Evolutionary conservation across 2,888 invertebrate genomes (phyloP).

Genomic region (Mimas tiliae): DNA sequence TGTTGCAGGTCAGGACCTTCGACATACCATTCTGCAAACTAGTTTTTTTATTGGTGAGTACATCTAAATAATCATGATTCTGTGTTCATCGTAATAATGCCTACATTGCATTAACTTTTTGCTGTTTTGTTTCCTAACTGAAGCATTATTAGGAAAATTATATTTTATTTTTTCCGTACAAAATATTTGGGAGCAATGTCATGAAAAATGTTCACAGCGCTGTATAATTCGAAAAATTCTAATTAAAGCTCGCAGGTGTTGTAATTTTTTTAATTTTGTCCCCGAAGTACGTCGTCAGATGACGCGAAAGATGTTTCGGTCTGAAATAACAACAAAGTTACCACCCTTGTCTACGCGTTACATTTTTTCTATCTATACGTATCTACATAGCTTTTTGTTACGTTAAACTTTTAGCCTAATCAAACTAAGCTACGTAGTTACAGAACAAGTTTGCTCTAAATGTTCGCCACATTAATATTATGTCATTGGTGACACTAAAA

Average conservation of each 20-base stretch:
- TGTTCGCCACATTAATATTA: not conserved
- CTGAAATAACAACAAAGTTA: constrained; percentile 63
- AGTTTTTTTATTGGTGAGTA: constrained; percentile 12
- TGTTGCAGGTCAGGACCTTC: constrained; percentile 25
- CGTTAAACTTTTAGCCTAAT: constrained; percentile 7
- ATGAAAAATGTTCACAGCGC: constrained; percentile 50
- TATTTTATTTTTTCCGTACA: constrained; percentile 34
- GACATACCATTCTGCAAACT: not conserved
- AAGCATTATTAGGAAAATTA: not conserved
- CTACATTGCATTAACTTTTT: not conserved
- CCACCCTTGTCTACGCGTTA: constrained; percentile 41
- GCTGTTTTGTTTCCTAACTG: not conserved
- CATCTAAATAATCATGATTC: not conserved
- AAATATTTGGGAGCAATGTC: constrained; percentile 52
- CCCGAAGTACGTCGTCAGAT: constrained; percentile 72
- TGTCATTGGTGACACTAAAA: not conserved
- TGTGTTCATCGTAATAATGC: not conserved
- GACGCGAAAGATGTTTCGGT: constrained; percentile 66
- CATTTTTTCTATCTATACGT: constrained; percentile 23
- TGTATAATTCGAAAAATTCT: constrained; percentile 80
- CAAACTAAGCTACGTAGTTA: not conserved
- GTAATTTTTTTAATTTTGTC: constrained; percentile 77
- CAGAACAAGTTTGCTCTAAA: not conserved
- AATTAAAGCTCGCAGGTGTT: constrained; percentile 79
- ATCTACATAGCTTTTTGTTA: constrained; percentile 27